Evolutionary conservation across 2,888 invertebrate species (phyloP).

Genomic region (Xylota segnis): DNA sequence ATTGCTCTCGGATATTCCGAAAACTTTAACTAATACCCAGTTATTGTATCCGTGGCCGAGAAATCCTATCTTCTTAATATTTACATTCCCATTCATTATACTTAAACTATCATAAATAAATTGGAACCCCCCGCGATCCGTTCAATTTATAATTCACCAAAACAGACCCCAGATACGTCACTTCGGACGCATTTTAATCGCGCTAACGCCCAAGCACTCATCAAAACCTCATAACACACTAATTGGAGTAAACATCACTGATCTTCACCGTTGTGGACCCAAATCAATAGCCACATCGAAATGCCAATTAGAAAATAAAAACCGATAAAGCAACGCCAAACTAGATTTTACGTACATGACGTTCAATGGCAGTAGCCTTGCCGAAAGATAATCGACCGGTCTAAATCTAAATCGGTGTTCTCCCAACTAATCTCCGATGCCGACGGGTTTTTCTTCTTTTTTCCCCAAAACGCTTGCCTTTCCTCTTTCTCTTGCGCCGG

Average conservation of each 20-base stretch:
- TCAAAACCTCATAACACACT: slow-evolving; percentile 21
- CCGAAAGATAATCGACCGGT: slow-evolving; percentile 39
- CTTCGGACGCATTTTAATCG: background rate
- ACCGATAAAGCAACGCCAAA: slow-evolving; percentile 9
- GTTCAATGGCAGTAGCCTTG: slow-evolving; percentile 24
- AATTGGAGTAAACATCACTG: slow-evolving; percentile 39
- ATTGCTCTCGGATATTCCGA: background rate
- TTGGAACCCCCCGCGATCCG: background rate
- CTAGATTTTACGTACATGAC: slow-evolving; percentile 14
- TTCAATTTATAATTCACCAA: background rate
- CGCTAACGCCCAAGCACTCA: slow-evolving; percentile 2
- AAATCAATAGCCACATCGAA: slow-evolving; percentile 11
- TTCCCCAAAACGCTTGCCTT: slow-evolving; percentile 1
- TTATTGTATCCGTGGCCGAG: background rate
- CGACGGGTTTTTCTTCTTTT: slow-evolving; percentile 39
- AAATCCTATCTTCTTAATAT: background rate
- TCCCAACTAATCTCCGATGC: background rate
- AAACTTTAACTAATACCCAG: background rate
- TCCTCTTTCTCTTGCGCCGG: slow-evolving; percentile 16
- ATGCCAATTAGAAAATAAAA: background rate
- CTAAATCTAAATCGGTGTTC: slow-evolving; percentile 15
- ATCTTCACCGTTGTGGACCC: slow-evolving; percentile 24
- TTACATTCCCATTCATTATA: background rate
- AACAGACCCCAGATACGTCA: background rate
- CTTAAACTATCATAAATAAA: background rate